Evolutionary conservation across 1,140 invertebrate species (phyloP).

Genomic region (Probaryconus sp.): DNA sequence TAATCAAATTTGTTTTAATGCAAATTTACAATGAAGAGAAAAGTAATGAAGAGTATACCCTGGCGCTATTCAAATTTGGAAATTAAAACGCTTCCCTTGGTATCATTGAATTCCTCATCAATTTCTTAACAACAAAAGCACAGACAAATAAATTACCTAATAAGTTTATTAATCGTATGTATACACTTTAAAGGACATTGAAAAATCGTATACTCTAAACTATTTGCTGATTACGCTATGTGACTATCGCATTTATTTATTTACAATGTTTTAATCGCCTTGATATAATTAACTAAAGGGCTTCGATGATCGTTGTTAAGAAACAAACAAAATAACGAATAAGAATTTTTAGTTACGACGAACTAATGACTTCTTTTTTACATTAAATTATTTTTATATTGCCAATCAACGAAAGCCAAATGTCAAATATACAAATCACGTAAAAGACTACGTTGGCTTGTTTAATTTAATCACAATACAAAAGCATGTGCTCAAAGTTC

Average conservation of each 20-base stretch:
- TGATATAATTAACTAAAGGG: slow-evolving; percentile 57
- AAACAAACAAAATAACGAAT: slow-evolving; percentile 64
- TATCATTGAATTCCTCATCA: slow-evolving; percentile 46
- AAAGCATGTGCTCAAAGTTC: too few species aligned
- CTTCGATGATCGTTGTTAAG: slow-evolving; percentile 71
- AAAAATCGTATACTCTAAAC: slow-evolving; percentile 76
- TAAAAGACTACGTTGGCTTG: too few species aligned
- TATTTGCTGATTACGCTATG: slow-evolving; percentile 73
- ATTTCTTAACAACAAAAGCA: slow-evolving; percentile 70
- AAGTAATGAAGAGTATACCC: slow-evolving; percentile 37
- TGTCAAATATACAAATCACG: too few species aligned
- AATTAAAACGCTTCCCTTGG: slow-evolving; percentile 62
- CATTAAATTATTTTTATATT: slow-evolving; percentile 9
- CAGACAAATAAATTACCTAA: slow-evolving; percentile 73
- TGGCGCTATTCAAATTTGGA: slow-evolving; percentile 70
- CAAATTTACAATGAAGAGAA: too few species aligned
- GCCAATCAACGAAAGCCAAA: too few species aligned
- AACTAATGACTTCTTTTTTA: slow-evolving; percentile 45
- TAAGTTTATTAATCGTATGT: slow-evolving; percentile 74
- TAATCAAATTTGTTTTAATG: too few species aligned
- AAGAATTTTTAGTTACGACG: slow-evolving; percentile 31
- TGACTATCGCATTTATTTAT: slow-evolving; percentile 68
- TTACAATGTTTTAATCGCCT: slow-evolving; percentile 63
- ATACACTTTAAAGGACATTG: slow-evolving; percentile 78
- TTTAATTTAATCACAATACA: too few species aligned